Conservation (phyloP, 2,113 vertebrate genomes). For the Dissostichus mawsoni region DNA sequence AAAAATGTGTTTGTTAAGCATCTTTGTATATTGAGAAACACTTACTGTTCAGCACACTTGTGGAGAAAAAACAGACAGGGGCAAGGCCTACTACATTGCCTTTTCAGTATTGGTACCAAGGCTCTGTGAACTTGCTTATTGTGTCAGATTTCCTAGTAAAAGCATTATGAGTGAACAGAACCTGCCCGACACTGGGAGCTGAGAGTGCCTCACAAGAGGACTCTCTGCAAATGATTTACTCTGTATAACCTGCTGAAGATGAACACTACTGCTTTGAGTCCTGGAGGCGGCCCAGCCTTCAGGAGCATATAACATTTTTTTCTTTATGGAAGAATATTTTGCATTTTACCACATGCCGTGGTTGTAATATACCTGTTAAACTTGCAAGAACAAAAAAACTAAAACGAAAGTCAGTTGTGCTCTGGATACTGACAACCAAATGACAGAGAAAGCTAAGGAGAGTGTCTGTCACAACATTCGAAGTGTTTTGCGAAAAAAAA, state of each 20-base stretch:
- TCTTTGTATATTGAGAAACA: constrained; percentile 80
- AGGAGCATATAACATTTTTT: constrained; percentile 25
- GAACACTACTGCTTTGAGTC: constrained; percentile 70
- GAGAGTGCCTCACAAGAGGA: constrained; percentile 43
- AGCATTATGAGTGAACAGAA: constrained; percentile 56
- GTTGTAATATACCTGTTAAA: constrained; percentile 75
- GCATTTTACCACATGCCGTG: constrained; percentile 76
- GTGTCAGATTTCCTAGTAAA: constrained; percentile 63
- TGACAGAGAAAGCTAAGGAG: constrained; percentile 1
- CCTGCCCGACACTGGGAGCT: constrained; percentile 69
- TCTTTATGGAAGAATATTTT: constrained; percentile 73
- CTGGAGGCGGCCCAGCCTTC: constrained; percentile 39
- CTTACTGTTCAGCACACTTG: constrained; percentile 73
- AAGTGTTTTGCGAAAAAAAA: constrained; percentile 45
- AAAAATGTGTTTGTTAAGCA: constrained; percentile 73
- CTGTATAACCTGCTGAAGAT: constrained; percentile 70
- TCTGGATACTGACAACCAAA: constrained; percentile 41
- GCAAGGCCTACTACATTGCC: constrained; percentile 48
- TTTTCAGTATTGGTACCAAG: constrained; percentile 70
- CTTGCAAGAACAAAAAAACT: constrained; percentile 52
- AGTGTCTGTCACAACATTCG: constrained; percentile 26
- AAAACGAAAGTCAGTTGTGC: constrained; percentile 10
- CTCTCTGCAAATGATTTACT: constrained; percentile 60
- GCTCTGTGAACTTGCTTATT: constrained; percentile 54
- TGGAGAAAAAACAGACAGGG: constrained; percentile 45